phyloP scores from a whole-genome alignment of 2,113 vertebrate genomes.

The Ovibos moschatus region DNA sequence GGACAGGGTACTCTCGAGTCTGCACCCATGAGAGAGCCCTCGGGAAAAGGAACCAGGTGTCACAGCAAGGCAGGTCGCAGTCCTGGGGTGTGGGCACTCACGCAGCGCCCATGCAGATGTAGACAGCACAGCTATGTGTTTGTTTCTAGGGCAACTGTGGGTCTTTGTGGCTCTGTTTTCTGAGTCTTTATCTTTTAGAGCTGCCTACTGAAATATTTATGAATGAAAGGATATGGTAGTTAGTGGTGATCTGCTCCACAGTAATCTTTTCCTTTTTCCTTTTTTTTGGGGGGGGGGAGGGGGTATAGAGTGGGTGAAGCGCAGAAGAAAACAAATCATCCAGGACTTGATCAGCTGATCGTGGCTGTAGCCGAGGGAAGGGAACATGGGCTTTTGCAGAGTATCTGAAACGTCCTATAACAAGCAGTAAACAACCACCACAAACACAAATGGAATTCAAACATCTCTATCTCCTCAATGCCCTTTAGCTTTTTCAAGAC shows the following conservation, averaged over 20 bases:
- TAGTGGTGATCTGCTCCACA: not conserved
- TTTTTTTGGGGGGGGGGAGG: accelerated
- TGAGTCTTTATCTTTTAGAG: not conserved
- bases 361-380: accelerated
- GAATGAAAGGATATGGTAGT: accelerated
- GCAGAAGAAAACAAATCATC: not conserved
- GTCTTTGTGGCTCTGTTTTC: not conserved
- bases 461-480: accelerated
- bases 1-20: not conserved
- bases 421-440: not conserved
- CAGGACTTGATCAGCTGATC: not conserved
- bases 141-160: accelerated
- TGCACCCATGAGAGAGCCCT: not conserved
- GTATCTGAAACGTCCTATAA: not conserved
- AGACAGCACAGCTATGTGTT: not conserved
- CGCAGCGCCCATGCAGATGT: accelerated
- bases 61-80: not conserved
- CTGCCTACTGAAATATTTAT: not conserved
- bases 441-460: not conserved
- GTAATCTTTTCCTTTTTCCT: not conserved
- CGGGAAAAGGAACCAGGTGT: not conserved
- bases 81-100: not conserved
- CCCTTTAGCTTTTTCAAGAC: no score
- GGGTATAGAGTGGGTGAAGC: not conserved
- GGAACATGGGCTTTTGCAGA: not conserved